A percentile compares a stretch with the other conserved stretches of the same genome.
Evolutionary conservation across 2,797 vertebrate genomes (phyloP).

Genomic region (Semotilus atromaculatus): DNA sequence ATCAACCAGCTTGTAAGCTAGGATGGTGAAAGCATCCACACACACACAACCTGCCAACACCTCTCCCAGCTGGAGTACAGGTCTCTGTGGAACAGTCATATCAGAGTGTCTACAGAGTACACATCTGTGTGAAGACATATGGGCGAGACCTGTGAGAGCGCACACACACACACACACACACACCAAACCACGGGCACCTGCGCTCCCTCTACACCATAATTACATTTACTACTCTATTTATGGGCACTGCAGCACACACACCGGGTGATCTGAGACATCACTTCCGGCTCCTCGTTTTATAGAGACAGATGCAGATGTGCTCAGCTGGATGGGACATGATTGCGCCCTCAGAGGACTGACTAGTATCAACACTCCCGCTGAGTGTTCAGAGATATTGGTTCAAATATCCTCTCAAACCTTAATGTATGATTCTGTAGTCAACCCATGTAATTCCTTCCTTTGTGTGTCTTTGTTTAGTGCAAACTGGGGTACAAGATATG

Average conservation of each 20-base stretch:
- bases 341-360: not conserved
- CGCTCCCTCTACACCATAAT: slow-evolving; percentile 17
- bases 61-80: slow-evolving; percentile 33
- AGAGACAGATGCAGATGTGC: slow-evolving; percentile 40
- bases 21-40: not conserved
- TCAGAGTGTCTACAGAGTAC: slow-evolving; percentile 21
- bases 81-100: slow-evolving; percentile 35
- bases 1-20: slow-evolving; percentile 19
- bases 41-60: slow-evolving; percentile 30
- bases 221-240: slow-evolving; percentile 50
- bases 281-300: slow-evolving; percentile 26
- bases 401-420: not conserved
- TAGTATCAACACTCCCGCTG: slow-evolving; percentile 5
- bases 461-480: not conserved
- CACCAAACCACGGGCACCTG: slow-evolving; percentile 31
- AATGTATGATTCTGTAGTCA: slow-evolving; percentile 5
- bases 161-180: slow-evolving; percentile 21
- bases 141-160: slow-evolving; percentile 11
- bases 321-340: slow-evolving; percentile 15
- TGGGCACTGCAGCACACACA: slow-evolving; percentile 25
- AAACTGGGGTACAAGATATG: not conserved
- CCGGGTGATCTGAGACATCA: slow-evolving; percentile 8
- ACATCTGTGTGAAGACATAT: slow-evolving; percentile 44
- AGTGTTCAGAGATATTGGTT: not conserved
- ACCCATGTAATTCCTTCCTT: not conserved